Base-by-base conservation (phyloP, 2,113 vertebrate species). In the Tympanuchus pallidicinctus region DNA sequence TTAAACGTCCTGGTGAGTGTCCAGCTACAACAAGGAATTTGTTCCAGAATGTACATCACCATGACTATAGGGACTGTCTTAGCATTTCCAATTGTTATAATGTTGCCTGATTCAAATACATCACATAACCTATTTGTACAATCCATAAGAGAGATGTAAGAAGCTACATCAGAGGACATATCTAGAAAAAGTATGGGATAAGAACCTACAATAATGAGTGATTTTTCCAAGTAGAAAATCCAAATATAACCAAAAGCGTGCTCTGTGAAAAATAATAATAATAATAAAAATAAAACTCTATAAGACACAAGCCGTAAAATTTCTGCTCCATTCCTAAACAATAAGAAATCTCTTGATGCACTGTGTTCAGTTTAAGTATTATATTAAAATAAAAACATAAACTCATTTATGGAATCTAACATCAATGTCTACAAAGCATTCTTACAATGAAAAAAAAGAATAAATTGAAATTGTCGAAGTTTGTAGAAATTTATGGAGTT, bases 1-100 rank as follows among this genome's bases (percentile, higher is more conserved):
- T 42, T 36, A 47, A 86, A 42, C 13, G 52, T 7, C 8, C 12
- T 14, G 1, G 5, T 0, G 10, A 50, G 3, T 45, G 17, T 21
- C 16, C 21, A 47, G 0, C 42, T 45, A 65, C 10, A 70, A 32
- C 25, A 75, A 52, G 11, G 27, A 54, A 82, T 86, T 64, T 42
- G 7, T 71, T 70, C 42, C 36, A 82, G 70, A 75, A 59, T 5
- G 25, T 54, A 13, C 15, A 1, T 20, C 1, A 6, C 11, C 1
- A 0, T 34, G 38, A 32, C 32, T 86, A 57, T 17, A 50, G 28
- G 16, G n/a, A 30, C 8, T 52, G 14, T 57, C 28, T 75, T 30
- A 63, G 27, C 20, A 28, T 15, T 74, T 42, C 45, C 2, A 0
- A 10, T 28, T 65, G 28, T 38, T 89, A 3, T 50, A 40, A n/a